Conservation (phyloP, 2,113 vertebrate species). For the Steatornis caripensis region DNA sequence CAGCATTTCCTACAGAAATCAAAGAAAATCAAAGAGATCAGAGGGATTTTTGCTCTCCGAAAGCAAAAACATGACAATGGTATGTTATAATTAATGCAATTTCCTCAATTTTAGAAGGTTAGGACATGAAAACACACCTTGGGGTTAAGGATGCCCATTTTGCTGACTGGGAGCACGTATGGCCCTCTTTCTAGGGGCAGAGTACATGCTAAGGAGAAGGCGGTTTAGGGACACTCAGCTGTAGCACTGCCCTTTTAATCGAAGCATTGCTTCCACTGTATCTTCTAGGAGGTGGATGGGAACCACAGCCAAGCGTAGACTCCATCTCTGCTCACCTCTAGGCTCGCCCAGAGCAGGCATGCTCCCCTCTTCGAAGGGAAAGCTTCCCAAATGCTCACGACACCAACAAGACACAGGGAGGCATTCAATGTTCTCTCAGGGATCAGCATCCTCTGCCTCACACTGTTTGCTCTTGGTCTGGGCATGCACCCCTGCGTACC, state of each 20-base stretch:
- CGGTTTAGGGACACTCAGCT: not conserved
- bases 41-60: not conserved
- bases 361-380: not conserved
- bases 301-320: not conserved
- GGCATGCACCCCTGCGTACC: rapidly evolving
- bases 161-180: not conserved
- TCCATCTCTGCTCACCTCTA: not conserved
- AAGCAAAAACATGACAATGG: not conserved
- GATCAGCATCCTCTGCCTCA: not conserved
- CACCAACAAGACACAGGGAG: not conserved
- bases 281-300: not conserved
- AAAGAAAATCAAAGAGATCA: not conserved
- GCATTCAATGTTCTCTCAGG: rapidly evolving
- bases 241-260: not conserved
- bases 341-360: not conserved
- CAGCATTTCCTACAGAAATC: not conserved
- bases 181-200: not conserved
- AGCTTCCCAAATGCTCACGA: not conserved
- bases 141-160: not conserved
- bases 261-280: not conserved
- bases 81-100: not conserved
- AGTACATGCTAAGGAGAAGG: not conserved
- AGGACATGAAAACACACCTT: not conserved
- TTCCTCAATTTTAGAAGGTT: not conserved
- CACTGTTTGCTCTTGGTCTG: not conserved